Conservation (phyloP, 1,140 invertebrate species). For the Meloidogyne hapla region DNA sequence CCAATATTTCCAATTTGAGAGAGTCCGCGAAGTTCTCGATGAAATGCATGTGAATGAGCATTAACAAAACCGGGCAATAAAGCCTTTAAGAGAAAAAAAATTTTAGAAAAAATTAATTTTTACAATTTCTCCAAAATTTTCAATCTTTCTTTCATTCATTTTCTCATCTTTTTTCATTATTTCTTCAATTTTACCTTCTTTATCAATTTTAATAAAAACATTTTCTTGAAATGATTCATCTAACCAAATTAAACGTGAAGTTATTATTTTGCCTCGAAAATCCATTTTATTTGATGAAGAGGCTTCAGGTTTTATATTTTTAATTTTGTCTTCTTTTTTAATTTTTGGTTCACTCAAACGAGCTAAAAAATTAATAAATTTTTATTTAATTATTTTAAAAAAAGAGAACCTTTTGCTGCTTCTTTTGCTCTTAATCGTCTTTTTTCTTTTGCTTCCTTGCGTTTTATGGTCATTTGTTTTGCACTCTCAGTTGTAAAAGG, state of each 20-base stretch:
- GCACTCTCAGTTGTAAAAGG: too few species aligned
- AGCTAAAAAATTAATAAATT: too few species aligned
- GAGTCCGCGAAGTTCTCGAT: constrained; percentile 54
- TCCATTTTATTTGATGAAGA: too few species aligned
- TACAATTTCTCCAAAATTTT: not conserved
- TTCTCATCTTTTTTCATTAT: not conserved
- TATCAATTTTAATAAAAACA: constrained; percentile 9
- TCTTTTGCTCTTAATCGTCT: too few species aligned
- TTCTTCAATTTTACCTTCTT: constrained; percentile 24
- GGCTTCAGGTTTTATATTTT: too few species aligned
- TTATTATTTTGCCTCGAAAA: constrained; percentile 27
- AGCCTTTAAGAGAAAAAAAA: constrained; percentile 30
- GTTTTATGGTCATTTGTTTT: too few species aligned
- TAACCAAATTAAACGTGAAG: constrained; percentile 32
- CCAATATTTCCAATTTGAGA: constrained; percentile 33
- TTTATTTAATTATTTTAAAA: too few species aligned
- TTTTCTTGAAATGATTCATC: constrained; percentile 21
- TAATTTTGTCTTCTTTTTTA: too few species aligned
- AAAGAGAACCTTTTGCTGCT: too few species aligned
- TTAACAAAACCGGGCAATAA: constrained; percentile 60
- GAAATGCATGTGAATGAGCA: constrained; percentile 61
- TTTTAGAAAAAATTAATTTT: not conserved
- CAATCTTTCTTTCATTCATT: not conserved
- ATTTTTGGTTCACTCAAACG: too few species aligned
- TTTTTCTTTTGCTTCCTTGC: too few species aligned